These are phyloP conservation scores for Boloria selene DNA, from an alignment of 2,888 invertebrate species.

Conservation along the genomic window DNA sequence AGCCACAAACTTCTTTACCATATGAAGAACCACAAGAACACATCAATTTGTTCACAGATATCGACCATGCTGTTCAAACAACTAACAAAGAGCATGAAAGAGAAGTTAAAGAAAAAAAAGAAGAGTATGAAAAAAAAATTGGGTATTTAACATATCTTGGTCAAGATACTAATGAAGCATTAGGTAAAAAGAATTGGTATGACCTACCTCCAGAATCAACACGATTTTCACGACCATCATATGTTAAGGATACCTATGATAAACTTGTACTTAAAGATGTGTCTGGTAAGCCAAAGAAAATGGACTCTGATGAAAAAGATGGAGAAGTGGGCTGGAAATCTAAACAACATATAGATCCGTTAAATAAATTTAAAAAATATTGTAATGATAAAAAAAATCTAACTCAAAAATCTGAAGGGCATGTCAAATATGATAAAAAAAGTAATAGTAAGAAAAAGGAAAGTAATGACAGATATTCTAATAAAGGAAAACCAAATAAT, in stretches of 20 bases:
- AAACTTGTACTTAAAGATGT: constrained; percentile 71
- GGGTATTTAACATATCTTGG: constrained; percentile 98
- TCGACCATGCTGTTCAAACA: constrained; percentile 87
- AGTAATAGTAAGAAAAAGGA: constrained; percentile 55
- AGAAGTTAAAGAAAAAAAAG: constrained; percentile 94
- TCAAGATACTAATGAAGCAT: constrained; percentile 93
- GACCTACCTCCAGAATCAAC: constrained; percentile 85
- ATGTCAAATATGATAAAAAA: constrained; percentile 45
- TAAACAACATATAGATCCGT: constrained; percentile 88
- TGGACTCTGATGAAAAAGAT: constrained; percentile 65
- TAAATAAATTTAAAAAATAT: constrained; percentile 85
- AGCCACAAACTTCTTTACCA: constrained; percentile 25
- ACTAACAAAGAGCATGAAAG: constrained; percentile 93
- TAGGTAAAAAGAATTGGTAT: constrained; percentile 95
- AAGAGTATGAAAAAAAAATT: constrained; percentile 98
- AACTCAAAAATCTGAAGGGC: constrained; percentile 37
- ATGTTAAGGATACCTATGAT: constrained; percentile 75
- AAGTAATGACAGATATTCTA: constrained; percentile 45
- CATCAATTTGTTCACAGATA: constrained; percentile 93
- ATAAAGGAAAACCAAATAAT: constrained; percentile 37
- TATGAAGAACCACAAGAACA: constrained; percentile 66
- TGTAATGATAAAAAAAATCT: constrained; percentile 48
- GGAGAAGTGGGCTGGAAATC: constrained; percentile 85
- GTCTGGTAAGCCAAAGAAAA: constrained; percentile 68
- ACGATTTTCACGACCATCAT: constrained; percentile 55